Percentiles rank a stretch among this genome's conserved stretches.
Conservation (phyloP, 1,140 invertebrate species). For the Aphaenogaster ashmeadi region DNA sequence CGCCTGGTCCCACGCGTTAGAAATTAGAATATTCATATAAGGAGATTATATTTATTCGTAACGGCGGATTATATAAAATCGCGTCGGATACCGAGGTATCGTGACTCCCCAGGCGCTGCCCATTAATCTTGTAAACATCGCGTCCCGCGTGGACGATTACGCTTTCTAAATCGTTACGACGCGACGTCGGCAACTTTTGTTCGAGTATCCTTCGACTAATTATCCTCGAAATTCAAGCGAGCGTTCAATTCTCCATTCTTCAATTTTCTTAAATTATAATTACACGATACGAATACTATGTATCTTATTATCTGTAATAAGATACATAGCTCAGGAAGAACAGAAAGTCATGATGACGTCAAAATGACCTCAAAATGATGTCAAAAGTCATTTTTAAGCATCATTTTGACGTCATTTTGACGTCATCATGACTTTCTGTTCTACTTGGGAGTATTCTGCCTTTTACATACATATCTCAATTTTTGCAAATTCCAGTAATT, state of each 20-base stretch:
- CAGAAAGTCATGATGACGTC: no score
- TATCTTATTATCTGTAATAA: conserved; percentile 10
- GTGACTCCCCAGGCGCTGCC: conserved; percentile 5
- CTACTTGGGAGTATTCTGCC: no score
- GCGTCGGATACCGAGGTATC: not conserved
- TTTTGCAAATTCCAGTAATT: not conserved
- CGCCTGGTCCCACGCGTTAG: conserved; percentile 13
- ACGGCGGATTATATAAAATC: conserved; percentile 51
- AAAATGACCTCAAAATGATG: no score
- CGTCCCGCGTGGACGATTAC: conserved; percentile 16
- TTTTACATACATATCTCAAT: not conserved
- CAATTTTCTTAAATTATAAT: conserved; percentile 5
- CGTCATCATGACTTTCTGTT: no score
- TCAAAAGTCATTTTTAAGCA: no score
- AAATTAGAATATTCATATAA: conserved; percentile 47
- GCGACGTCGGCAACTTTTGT: conserved; percentile 15
- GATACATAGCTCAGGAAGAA: no score
- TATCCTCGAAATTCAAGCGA: conserved; percentile 1
- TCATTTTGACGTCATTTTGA: no score
- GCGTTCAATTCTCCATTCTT: not conserved
- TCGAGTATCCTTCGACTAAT: not conserved
- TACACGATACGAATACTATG: not conserved
- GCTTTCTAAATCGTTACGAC: conserved; percentile 55
- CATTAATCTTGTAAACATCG: conserved; percentile 60
- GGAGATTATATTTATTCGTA: not conserved